phyloP scores from a whole-genome alignment of 2,113 vertebrate species.

The Sinosuthora webbiana region DNA sequence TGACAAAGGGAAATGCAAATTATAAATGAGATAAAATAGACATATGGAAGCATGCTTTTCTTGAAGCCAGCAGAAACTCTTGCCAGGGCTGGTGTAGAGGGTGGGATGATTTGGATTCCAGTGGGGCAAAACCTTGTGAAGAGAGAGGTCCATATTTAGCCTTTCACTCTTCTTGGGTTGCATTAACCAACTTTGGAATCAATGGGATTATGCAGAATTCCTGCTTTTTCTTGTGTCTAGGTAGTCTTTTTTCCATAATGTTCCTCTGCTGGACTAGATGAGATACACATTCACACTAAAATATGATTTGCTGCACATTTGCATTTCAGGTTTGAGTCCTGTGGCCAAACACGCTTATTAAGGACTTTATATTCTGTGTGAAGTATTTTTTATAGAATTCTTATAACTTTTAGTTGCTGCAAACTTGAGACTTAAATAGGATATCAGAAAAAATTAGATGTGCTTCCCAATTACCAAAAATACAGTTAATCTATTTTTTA shows the following conservation, averaged over 20 bases:
- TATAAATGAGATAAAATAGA: not conserved
- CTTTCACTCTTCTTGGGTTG: not conserved
- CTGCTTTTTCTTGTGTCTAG: not conserved
- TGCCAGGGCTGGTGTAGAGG: not conserved
- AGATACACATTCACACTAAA: not conserved
- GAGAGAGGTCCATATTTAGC: not conserved
- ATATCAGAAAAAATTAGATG: not conserved
- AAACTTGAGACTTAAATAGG: not conserved
- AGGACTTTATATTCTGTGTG: not conserved
- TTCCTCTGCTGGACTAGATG: not conserved
- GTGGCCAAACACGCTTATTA: not conserved
- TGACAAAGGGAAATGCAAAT: slow-evolving; percentile 4
- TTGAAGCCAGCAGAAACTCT: not conserved
- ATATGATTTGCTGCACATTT: not conserved
- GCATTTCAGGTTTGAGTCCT: not conserved
- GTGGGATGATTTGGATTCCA: not conserved
- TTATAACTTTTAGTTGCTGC: not conserved
- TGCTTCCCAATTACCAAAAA: not conserved
- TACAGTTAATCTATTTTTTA: not conserved
- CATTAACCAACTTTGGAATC: not conserved
- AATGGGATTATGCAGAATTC: not conserved
- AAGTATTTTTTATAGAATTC: not conserved
- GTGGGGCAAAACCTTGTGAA: not conserved
- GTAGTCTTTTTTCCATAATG: not conserved
- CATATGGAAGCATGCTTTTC: not conserved